Conservation (phyloP, 2,888 invertebrate species). For the Chironomus tentans region DNA sequence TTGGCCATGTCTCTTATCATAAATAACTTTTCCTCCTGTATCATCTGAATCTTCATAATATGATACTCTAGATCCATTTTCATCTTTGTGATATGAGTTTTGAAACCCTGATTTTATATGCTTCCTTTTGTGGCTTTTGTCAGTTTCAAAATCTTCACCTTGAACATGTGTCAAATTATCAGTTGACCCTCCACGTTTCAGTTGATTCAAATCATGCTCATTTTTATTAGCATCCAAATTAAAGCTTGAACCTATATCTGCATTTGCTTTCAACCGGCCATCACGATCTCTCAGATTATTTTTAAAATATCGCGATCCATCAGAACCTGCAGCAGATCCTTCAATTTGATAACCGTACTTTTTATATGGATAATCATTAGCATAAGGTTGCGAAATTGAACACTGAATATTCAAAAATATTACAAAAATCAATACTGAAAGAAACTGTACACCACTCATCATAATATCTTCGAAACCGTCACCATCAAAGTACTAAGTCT, state of each 20-base stretch:
- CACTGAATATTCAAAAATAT: neutral
- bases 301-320: constrained; percentile 26
- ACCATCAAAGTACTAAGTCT: neutral
- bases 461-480: neutral
- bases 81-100: constrained; percentile 61
- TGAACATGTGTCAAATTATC: constrained; percentile 26
- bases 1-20: constrained; percentile 32
- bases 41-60: constrained; percentile 55
- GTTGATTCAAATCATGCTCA: constrained; percentile 25
- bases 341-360: neutral
- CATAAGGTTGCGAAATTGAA: constrained; percentile 14
- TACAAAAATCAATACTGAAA: neutral
- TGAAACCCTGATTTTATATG: constrained; percentile 58
- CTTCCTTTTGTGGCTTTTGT: constrained; percentile 54
- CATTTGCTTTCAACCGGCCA: constrained; percentile 16
- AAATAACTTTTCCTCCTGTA: constrained; percentile 39
- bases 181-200: constrained; percentile 23
- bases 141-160: constrained; percentile 31
- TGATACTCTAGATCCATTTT: constrained; percentile 58
- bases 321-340: neutral
- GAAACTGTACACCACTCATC: neutral
- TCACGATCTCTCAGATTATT: constrained; percentile 26
- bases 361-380: constrained; percentile 28
- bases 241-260: constrained; percentile 23
- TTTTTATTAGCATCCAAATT: constrained; percentile 27